Conservation (phyloP, 1,140 invertebrate genomes). For the Megathymus violae region DNA sequence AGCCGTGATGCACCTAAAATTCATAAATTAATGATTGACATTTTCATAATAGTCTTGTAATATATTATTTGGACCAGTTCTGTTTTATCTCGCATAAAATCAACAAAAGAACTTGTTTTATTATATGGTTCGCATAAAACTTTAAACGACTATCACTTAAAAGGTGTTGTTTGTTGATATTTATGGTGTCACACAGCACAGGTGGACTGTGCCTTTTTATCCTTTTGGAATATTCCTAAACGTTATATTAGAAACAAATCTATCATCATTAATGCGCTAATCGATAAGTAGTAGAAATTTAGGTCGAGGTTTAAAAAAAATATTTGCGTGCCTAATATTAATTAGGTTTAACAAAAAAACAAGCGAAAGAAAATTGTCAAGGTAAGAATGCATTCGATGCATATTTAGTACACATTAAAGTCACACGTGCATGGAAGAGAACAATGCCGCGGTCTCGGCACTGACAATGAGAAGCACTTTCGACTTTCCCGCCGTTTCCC, state of each 20-base stretch:
- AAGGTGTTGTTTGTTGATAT: neutral
- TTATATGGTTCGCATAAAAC: neutral
- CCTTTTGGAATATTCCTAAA: neutral
- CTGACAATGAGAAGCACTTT: constrained; percentile 73
- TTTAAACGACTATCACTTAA: neutral
- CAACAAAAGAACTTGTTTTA: neutral
- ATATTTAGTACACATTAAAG: constrained; percentile 19
- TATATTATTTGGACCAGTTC: neutral
- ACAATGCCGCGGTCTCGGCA: constrained; percentile 64
- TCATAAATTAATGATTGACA: too few species aligned
- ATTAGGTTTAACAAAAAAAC: constrained; percentile 23
- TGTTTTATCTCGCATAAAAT: neutral
- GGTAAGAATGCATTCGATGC: constrained; percentile 13
- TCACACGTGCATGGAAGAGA: constrained; percentile 43
- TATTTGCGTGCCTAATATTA: constrained; percentile 25
- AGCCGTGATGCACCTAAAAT: too few species aligned
- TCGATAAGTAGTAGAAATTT: constrained; percentile 7
- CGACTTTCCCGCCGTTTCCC: constrained; percentile 71
- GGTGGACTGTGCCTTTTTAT: too few species aligned
- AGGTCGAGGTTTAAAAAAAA: constrained; percentile 4
- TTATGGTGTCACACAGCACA: neutral
- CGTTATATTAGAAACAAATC: too few species aligned
- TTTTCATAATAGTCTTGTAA: too few species aligned
- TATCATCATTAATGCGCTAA: neutral
- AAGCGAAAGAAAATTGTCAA: constrained; percentile 31